Evolutionary conservation across 2,113 vertebrate genomes (phyloP), one percentile per base, ranked within the genome.

Genomic region (Istiophorus platypterus): DNA sequence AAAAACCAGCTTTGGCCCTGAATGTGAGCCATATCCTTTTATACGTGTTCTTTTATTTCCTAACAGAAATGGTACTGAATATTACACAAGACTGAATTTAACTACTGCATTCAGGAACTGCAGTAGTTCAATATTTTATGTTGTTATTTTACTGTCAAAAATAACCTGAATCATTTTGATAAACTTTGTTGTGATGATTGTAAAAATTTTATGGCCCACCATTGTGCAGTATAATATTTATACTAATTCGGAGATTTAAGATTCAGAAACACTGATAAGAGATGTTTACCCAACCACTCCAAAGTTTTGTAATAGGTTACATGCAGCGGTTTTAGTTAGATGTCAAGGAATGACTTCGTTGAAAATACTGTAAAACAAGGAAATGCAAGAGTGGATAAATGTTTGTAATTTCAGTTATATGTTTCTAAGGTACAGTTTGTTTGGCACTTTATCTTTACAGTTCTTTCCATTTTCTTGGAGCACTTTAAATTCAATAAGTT

Each of bases 11-110:
- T 41, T 70, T 51, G 42, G 14, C 37, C 56, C 54, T 62, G 15
- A 82, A 47, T 22, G 34, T 74, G 68, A 88, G 76, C 72, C 54
- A 71, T 39, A 31, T 49, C 10, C 18, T 80, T 84, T 68, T 58
- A 31, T 54, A 81, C 34, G 22, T 24, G 12, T 37, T 31, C 9
- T 37, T 20, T 49, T 41, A 34, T 72, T 63, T 63, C 76, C 5
- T 85, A 13, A 51, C 26, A 49, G 8, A 37, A 31, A 20, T 24
- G 10, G n/a, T 31, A 47, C 24, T 26, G 18, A 42, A 37, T 45
- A 20, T 64, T 81, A 39, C 74, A 61, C 59, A 65, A 20, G 22
- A 66, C 24, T 70, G 52, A 7, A 76, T 52, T 47, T 10, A 10
- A 24, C 24, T 74, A 45, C 7, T 31, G 22, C 41, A 27, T 61